Evolutionary conservation across 2,888 invertebrate species (phyloP), one percentile per base, ranked within the genome.

Genomic region (Pristionchus maxplancki): DNA sequence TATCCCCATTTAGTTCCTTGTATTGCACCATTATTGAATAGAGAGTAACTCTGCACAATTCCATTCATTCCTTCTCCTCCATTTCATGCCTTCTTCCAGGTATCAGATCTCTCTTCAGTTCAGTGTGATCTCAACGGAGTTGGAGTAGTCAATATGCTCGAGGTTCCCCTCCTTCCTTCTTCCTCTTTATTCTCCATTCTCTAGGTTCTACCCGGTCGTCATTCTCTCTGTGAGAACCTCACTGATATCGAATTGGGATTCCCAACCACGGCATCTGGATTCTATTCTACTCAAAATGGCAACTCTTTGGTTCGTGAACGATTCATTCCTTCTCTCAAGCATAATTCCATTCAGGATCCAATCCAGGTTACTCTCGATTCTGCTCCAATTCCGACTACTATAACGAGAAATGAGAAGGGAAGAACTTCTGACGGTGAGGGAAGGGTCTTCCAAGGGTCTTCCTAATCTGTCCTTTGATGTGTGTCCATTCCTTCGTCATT

Each of bases 191-290:
- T 13, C n/a, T 37, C 62, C 28, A 11, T 37, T 58, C 24, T 82
- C 53, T 34, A 86, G 53, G 86, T 86, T 31, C 86, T 86, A 34
- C 86, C 86, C 24, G 86, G 86, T 34, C 67, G 50, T 67, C 86
- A 86, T 28, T 86, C 86, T 17, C 86, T 86, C 3, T 86, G 86
- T 67, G 86, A 67, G 5, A 86, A 84, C 40, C 37, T 84, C 11
- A 84, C 84, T 17, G 58, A 84, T 24, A 48, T 82, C 50, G 50
- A 82, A 50, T 17, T 82, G 34, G 82, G 82, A 17, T 82, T 82
- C 28, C 48, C 48, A 28, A 31, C 82, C 28, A 50, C 82, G 0
- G 74, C 74, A 20, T 74, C 74, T 74, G 74, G 40, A n/a, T 44
- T 40, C 40, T 74, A 74, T 11, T 74, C 74, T 0, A 74, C 74